phyloP scores from a whole-genome alignment of 2,888 invertebrate species.

The Synergus itoensis region DNA sequence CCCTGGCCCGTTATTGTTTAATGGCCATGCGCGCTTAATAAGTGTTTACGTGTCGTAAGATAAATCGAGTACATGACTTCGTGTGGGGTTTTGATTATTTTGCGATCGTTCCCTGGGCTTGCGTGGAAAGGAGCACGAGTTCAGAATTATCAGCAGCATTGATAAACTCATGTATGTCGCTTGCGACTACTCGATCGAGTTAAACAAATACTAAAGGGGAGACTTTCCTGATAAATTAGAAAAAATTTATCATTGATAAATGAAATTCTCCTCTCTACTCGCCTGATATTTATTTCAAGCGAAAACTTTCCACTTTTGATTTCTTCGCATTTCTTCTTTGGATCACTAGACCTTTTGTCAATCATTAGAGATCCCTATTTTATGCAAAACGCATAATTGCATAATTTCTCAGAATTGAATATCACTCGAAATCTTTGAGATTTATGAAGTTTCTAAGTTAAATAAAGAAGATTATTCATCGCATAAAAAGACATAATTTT shows the following conservation, averaged over 20 bases:
- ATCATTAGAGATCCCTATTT: too few species aligned
- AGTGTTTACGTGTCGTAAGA: slow-evolving; percentile 72
- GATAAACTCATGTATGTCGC: slow-evolving; percentile 57
- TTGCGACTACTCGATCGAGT: slow-evolving; percentile 50
- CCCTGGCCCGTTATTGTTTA: slow-evolving; percentile 59
- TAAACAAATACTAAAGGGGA: slow-evolving; percentile 18
- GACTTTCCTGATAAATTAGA: slow-evolving; percentile 11
- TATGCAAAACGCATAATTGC: too few species aligned
- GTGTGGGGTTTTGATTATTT: slow-evolving; percentile 70
- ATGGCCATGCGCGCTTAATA: slow-evolving; percentile 69
- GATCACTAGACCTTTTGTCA: too few species aligned
- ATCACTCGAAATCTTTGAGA: too few species aligned
- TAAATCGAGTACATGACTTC: slow-evolving; percentile 69
- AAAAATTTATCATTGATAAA: slow-evolving; percentile 27
- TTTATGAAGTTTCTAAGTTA: too few species aligned
- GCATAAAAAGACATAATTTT: too few species aligned
- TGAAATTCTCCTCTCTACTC: slow-evolving; percentile 19
- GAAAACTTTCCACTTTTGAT: slow-evolving; percentile 24
- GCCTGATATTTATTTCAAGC: slow-evolving; percentile 1
- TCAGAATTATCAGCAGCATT: slow-evolving; percentile 56
- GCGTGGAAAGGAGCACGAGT: slow-evolving; percentile 62
- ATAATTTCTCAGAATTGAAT: too few species aligned
- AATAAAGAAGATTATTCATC: too few species aligned
- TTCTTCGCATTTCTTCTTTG: background rate
- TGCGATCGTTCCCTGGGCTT: slow-evolving; percentile 55